Evolutionary conservation across 2,113 vertebrate genomes (phyloP).

Genomic region (Antigone vipio): DNA sequence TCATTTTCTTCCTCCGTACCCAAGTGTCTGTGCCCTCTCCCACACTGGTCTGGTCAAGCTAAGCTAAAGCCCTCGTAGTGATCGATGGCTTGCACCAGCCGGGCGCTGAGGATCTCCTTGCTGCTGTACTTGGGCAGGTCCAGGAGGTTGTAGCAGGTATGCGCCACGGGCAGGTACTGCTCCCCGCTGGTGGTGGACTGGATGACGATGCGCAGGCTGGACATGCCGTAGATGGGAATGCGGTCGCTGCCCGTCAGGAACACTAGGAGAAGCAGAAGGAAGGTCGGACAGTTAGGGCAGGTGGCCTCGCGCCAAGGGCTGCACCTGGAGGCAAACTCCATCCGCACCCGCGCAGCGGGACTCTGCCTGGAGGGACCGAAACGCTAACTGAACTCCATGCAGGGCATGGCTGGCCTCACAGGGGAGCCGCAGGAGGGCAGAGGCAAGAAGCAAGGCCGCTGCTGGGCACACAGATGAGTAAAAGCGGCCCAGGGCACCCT

Average conservation of each 20-base stretch:
- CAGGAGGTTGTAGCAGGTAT: constrained; percentile 97
- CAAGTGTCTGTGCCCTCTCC: background rate
- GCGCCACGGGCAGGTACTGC: constrained; percentile 92
- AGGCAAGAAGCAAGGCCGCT: background rate
- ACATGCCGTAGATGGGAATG: constrained; percentile 98
- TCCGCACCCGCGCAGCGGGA: fast-evolving
- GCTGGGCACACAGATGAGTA: background rate
- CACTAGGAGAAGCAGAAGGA: constrained; percentile 72
- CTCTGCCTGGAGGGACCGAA: background rate
- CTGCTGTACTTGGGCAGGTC: constrained; percentile 95
- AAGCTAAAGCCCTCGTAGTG: constrained; percentile 97
- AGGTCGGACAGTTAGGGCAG: background rate
- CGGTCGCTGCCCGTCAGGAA: constrained; percentile 96
- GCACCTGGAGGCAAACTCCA: background rate
- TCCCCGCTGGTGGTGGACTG: constrained; percentile 89
- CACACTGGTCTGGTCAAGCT: constrained; percentile 75
- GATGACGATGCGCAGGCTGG: constrained; percentile 90
- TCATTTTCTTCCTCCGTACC: background rate
- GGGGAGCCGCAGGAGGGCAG: background rate
- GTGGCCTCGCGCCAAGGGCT: fast-evolving
- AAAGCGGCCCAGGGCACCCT: background rate
- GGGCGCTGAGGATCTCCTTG: constrained; percentile 84
- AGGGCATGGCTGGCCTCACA: background rate
- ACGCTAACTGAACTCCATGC: fast-evolving
- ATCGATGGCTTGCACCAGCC: constrained; percentile 90